A percentile compares a stretch with the other conserved stretches of the same genome.
These are phyloP conservation scores for Dryomyza anilis DNA, from an alignment of 2,888 invertebrate species.

Conservation along the genomic window DNA sequence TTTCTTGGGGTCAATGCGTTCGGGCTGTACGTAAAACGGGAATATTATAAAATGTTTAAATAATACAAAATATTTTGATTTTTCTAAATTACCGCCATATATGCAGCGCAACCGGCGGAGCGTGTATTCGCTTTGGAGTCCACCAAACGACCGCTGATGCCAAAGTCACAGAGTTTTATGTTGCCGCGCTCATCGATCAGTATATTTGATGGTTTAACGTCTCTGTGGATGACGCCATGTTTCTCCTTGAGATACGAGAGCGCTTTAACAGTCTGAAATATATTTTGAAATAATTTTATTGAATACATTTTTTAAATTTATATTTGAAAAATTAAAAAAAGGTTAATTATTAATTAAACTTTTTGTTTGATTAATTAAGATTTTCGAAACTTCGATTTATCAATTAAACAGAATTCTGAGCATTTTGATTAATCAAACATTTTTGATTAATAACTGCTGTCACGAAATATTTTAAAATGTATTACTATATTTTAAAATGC, in stretches of 20 bases:
- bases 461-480: no score
- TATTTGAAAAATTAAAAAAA: not conserved
- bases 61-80: not conserved
- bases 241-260: constrained; percentile 96
- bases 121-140: constrained; percentile 98
- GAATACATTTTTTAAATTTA: not conserved
- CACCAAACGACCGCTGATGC: constrained; percentile 96
- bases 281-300: constrained; percentile 8
- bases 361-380: not conserved
- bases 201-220: constrained; percentile 99
- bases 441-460: no score
- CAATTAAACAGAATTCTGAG: no score
- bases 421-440: no score
- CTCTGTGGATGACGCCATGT: constrained; percentile 96
- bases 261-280: constrained; percentile 88
- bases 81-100: constrained; percentile 85
- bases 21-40: constrained; percentile 78
- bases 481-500: no score
- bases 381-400: no score
- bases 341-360: not conserved
- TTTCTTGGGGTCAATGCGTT: constrained; percentile 92
- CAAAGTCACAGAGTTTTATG: constrained; percentile 99
- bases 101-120: constrained; percentile 98
- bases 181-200: constrained; percentile 92
- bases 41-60: not conserved